These are phyloP conservation scores for Lampris megalopsis DNA, from an alignment of 2,113 vertebrate genomes.

Conservation along the genomic window DNA sequence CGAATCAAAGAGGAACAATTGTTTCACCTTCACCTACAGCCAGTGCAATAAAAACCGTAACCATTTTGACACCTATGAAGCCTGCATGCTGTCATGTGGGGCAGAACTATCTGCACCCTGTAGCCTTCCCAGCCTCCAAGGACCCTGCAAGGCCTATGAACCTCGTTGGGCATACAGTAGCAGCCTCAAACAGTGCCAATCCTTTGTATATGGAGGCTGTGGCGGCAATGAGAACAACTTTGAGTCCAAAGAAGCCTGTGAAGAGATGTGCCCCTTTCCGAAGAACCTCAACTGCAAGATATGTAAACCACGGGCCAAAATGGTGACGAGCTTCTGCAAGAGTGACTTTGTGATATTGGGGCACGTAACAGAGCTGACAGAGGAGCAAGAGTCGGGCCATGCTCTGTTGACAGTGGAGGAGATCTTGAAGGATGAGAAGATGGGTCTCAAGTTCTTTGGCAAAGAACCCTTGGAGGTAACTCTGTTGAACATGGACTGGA, in stretches of 20 bases:
- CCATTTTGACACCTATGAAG: constrained; percentile 92
- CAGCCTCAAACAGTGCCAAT: constrained; percentile 90
- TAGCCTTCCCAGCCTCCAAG: constrained; percentile 91
- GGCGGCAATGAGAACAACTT: constrained; percentile 98
- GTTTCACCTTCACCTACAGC: constrained; percentile 94
- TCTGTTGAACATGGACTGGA: constrained; percentile 94
- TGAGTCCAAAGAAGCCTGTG: constrained; percentile 92
- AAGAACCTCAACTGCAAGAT: constrained; percentile 90
- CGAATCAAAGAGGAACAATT: constrained; percentile 94
- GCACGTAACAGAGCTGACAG: constrained; percentile 89
- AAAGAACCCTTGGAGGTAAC: constrained; percentile 94
- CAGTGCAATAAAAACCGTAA: constrained; percentile 93
- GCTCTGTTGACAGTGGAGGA: constrained; percentile 94
- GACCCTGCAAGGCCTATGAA: constrained; percentile 93
- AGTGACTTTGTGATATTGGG: constrained; percentile 96
- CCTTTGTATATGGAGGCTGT: constrained; percentile 94
- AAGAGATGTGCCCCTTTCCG: constrained; percentile 94
- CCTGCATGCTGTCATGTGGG: constrained; percentile 91
- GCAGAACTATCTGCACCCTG: constrained; percentile 89
- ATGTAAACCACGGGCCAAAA: constrained; percentile 92
- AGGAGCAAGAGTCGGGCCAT: constrained; percentile 92
- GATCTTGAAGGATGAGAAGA: constrained; percentile 97
- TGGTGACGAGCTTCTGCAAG: constrained; percentile 95
- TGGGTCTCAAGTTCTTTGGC: constrained; percentile 96
- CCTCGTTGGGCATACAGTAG: constrained; percentile 96